These are phyloP conservation scores for Anseranas semipalmata DNA, from an alignment of 2,113 vertebrate species.

Conservation along the genomic window DNA sequence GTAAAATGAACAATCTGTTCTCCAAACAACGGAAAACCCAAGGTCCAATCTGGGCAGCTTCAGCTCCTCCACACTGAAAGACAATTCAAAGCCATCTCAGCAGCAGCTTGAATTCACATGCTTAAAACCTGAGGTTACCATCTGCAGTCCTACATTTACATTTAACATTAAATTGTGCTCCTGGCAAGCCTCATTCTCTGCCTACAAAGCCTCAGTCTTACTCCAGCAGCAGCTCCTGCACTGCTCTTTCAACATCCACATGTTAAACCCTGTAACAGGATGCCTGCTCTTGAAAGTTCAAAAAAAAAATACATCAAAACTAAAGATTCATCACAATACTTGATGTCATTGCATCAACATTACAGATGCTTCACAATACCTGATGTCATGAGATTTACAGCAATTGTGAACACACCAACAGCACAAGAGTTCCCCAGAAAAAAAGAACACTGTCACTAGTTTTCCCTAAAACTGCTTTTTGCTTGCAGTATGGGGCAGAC, in stretches of 20 bases:
- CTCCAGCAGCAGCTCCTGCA: not conserved
- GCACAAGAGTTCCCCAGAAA: not conserved
- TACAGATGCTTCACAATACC: not conserved
- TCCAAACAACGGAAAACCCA: not conserved
- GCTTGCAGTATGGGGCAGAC: rapidly evolving
- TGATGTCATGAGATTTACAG: not conserved
- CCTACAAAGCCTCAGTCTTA: not conserved
- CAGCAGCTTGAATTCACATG: not conserved
- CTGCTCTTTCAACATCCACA: not conserved
- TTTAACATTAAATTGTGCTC: not conserved
- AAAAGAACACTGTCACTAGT: not conserved
- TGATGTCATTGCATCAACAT: not conserved
- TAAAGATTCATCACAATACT: not conserved
- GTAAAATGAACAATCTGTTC: conserved; percentile 14
- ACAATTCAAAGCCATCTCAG: not conserved
- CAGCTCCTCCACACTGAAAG: not conserved
- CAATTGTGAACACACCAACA: not conserved
- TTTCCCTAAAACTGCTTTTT: not conserved
- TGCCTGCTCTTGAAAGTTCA: not conserved
- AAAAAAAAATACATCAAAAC: rapidly evolving
- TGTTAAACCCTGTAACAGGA: not conserved
- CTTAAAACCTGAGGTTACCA: conserved; percentile 14
- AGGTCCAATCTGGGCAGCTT: not conserved
- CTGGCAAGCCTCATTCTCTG: not conserved
- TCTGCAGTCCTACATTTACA: conserved; percentile 30